A percentile compares a stretch with the other conserved stretches of the same genome.
phyloP scores from a whole-genome alignment of 2,797 vertebrate genomes.

The Momotus momota region DNA sequence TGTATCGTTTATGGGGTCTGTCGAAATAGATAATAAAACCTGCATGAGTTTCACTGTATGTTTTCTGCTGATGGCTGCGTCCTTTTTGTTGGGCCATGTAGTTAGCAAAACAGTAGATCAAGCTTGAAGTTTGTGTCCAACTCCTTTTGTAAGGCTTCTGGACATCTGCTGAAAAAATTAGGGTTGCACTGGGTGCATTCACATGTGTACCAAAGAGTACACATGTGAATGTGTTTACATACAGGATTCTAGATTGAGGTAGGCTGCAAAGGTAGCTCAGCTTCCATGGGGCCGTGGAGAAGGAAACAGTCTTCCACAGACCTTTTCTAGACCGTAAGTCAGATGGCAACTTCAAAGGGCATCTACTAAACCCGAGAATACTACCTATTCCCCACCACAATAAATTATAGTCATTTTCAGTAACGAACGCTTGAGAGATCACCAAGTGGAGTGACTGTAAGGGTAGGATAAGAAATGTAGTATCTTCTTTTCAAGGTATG shows the following conservation, averaged over 20 bases:
- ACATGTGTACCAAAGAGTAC: too few species aligned
- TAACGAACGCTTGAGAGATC: not conserved
- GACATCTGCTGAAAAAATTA: not conserved
- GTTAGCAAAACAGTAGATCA: too few species aligned
- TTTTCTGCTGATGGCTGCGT: too few species aligned
- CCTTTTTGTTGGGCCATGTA: too few species aligned
- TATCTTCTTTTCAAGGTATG: not conserved
- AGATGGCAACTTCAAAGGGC: not conserved
- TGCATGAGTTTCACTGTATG: too few species aligned
- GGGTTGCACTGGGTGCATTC: not conserved
- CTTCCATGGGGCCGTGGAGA: not conserved
- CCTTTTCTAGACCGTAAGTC: not conserved
- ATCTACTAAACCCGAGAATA: not conserved
- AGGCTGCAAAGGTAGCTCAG: not conserved
- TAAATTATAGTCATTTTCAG: not conserved
- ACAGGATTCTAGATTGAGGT: not conserved
- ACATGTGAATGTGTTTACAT: accelerated
- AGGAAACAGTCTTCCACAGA: not conserved
- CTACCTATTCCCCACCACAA: not conserved
- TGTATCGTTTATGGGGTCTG: too few species aligned
- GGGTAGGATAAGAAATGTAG: not conserved
- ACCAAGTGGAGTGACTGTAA: not conserved
- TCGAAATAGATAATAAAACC: too few species aligned
- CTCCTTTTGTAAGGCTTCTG: not conserved
- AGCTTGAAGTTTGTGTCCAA: not conserved